Conservation (phyloP, 2,888 invertebrate species). For the Sphinx pinastri region DNA sequence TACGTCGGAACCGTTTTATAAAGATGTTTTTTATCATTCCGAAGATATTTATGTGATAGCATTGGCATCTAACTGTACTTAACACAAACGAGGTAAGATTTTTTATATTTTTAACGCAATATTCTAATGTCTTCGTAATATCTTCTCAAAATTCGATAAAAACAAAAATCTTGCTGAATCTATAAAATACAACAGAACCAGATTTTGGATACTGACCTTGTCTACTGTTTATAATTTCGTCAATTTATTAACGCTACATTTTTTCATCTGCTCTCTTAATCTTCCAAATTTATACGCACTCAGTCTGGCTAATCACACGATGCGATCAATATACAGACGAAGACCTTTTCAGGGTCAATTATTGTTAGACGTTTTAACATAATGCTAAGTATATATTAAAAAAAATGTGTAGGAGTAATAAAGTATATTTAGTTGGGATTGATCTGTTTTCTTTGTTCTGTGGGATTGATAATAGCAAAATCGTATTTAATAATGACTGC, state of each 20-base stretch:
- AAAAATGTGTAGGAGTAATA: too few species aligned
- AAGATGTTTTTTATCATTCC: constrained; percentile 20
- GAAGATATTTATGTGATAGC: constrained; percentile 32
- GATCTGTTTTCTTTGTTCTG: too few species aligned
- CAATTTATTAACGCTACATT: constrained; percentile 11
- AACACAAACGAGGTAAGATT: constrained; percentile 12
- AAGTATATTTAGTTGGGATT: too few species aligned
- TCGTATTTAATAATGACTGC: too few species aligned
- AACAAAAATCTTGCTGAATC: not conserved
- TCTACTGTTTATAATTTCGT: constrained; percentile 42
- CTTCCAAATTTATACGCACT: constrained; percentile 1
- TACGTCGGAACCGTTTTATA: constrained; percentile 7
- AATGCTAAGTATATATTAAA: not conserved
- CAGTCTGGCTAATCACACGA: constrained; percentile 25
- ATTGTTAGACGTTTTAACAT: not conserved
- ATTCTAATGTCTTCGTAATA: not conserved
- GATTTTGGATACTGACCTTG: constrained; percentile 37
- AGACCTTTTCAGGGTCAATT: not conserved
- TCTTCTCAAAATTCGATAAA: not conserved
- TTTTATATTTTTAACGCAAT: not conserved
- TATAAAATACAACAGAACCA: constrained; percentile 27
- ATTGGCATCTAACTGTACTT: constrained; percentile 21
- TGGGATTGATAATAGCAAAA: too few species aligned
- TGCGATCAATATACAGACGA: constrained; percentile 25
- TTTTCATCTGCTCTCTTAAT: not conserved